phyloP scores from a whole-genome alignment of 2,113 vertebrate species.

The Ceratotherium simum region DNA sequence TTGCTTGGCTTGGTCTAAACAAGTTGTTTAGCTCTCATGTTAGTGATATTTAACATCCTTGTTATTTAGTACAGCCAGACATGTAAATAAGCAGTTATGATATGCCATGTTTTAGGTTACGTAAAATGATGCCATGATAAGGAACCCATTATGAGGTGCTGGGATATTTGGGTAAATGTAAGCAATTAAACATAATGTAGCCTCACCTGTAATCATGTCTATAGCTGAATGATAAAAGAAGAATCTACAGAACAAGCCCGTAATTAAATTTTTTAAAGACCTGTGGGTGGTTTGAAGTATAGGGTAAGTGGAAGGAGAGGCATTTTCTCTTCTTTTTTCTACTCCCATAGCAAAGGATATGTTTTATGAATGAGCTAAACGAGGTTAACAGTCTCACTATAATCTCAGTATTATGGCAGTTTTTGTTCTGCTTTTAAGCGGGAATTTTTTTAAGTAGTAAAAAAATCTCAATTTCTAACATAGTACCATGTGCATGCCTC shows the following conservation, averaged over 20 bases:
- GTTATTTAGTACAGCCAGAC: slow-evolving; percentile 26
- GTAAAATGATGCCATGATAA: slow-evolving; percentile 21
- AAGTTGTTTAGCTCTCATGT: neutral
- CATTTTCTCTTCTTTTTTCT: slow-evolving; percentile 42
- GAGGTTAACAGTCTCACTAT: neutral
- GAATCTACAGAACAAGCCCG: neutral
- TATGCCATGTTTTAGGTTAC: slow-evolving; percentile 17
- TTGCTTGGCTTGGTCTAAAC: neutral
- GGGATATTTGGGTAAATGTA: slow-evolving; percentile 52
- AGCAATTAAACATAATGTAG: slow-evolving; percentile 55
- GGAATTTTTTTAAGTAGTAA: neutral
- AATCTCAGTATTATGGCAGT: neutral
- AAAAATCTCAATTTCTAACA: neutral
- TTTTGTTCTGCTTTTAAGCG: slow-evolving; percentile 21
- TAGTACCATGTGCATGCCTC: neutral
- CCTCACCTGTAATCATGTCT: slow-evolving; percentile 32
- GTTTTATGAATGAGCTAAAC: slow-evolving; percentile 19
- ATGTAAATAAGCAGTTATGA: slow-evolving; percentile 37
- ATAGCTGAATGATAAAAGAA: slow-evolving; percentile 35
- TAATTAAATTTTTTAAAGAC: slow-evolving; percentile 67
- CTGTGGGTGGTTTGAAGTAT: slow-evolving; percentile 4
- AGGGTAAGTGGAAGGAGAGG: slow-evolving; percentile 16
- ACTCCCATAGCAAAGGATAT: neutral
- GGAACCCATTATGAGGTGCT: slow-evolving; percentile 38
- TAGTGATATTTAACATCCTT: neutral